Percentiles rank a stretch among this genome's conserved stretches.
Evolutionary conservation across 2,113 vertebrate species (phyloP).

Genomic region (Mastomys coucha): DNA sequence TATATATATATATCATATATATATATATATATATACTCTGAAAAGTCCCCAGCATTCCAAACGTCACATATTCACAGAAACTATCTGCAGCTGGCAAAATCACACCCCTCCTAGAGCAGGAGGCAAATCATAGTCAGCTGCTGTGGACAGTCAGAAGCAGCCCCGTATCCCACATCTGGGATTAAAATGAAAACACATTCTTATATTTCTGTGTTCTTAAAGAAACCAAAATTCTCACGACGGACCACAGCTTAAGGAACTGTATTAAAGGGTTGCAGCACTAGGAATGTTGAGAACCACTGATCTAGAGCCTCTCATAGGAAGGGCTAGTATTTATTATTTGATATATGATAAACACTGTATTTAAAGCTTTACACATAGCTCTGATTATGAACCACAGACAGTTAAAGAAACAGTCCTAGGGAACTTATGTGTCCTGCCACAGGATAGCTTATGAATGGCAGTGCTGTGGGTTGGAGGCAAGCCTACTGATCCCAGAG

Average conservation of each 20-base stretch:
- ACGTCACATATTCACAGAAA: no score
- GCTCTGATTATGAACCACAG: background rate
- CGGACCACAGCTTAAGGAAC: background rate
- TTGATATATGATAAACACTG: background rate
- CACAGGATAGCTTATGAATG: background rate
- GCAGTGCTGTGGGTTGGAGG: background rate
- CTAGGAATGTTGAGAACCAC: background rate
- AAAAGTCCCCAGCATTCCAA: no score
- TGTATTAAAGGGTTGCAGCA: background rate
- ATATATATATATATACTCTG: no score
- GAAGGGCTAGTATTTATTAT: background rate
- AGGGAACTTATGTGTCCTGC: background rate
- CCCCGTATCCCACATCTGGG: no score
- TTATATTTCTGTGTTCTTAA: no score
- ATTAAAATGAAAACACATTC: no score
- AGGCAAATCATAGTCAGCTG: no score
- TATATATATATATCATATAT: no score
- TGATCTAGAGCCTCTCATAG: background rate
- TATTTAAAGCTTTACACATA: background rate
- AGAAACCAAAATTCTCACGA: no score
- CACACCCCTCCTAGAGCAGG: no score
- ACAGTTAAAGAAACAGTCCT: background rate
- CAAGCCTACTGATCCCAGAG: background rate
- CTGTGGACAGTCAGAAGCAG: no score
- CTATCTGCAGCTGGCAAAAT: no score